Evolutionary conservation across 1,140 invertebrate species (phyloP), one percentile per base, ranked within the genome.

Genomic region (Meloidogyne exigua): DNA sequence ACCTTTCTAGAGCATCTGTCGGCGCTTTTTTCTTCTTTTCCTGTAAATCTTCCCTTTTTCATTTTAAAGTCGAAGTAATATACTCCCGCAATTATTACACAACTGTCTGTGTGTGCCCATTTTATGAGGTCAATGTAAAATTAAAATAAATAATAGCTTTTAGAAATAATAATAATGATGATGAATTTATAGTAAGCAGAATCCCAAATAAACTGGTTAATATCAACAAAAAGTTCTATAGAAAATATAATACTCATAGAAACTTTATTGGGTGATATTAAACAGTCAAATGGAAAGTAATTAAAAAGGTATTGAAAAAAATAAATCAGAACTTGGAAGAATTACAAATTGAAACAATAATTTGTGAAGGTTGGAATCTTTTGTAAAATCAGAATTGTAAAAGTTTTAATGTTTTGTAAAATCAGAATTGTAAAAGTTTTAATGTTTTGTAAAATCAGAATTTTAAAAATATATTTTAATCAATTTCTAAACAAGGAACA

Each of bases 41-140:
- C 18, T 18, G 0, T 18, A 18, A n/a, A 15, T n/a, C 7, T n/a
- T n/a, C 13, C 5, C 5, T n/a, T 57, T 57, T 57, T 57, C 18
- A 9, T 57, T 57, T 57, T n/a, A 57, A 57, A 57, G 49, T 57
- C 49, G 21, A 5, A 9, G n/a, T 57, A 57, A 57, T 57, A n/a
- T 57, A 57, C 49, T 57, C 49, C 49, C 49, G 49, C 49, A 57
- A 57, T 57, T 57, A 57, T 57, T 57, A n/a, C 49, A 57, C 49
- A 57, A 57, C 11, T 49, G 12, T 57, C 18, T 57, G n/a, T 57
- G 49, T 57, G 49, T 57, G 49, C 18, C n/a, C 49, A 57, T 57
- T 57, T n/a, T 57, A 57, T 57, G 49, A 57, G 49, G 49, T 57
- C 49, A 57, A 57, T 57, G 49, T 7, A 18, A 57, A n/a, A 49